Base-by-base conservation (phyloP, 2,113 vertebrate species). In the Charadrius vociferus region DNA sequence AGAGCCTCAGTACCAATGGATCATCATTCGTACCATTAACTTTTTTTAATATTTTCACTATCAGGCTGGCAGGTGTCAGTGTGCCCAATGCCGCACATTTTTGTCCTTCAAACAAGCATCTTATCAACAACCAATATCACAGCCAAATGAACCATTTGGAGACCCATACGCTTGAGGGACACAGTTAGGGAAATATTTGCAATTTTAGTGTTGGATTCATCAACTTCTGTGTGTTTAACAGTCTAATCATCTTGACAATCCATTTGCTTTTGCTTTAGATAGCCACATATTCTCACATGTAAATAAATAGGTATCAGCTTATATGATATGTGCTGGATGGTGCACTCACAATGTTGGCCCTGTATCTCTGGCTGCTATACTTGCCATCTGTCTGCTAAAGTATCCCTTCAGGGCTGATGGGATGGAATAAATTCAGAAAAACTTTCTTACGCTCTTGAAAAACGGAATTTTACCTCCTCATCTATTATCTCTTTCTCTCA, bases 21-120 rank as follows among this genome's bases (percentile, higher is more conserved):
- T 68, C 32, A 6, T 63, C 18, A 32, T n/a, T 74, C 4, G 1
- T 34, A 34, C 26, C 1, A 0, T 79, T 79, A 79, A 56, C 1
- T 1, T 34, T 37, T 85, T 45, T 6, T n/a, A 56, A 37, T 59
- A 39, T 63, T 81, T 74, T 90, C 52, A 26, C 27, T 39, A 8
- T 39, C n/a, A 84, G 8, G 3, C 8, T 88, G 45, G 6, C 7
- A 22, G 50, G 22, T 74, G 5, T 34, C 26, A 37, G 4, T 34
- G 32, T 50, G 24, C 6, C 14, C 71, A 53, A 65, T 70, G 10
- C 12, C 22, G 81, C 14, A 26, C 3, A 50, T 66, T 56, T 89
- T 74, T 90, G 12, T n/a, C 19, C 34, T 84, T 74, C 80, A 73
- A 67, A 72, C 10, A 45, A 41, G 7, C 6, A 7, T 65, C n/a